Evolutionary conservation across 1,140 invertebrate species (phyloP), one percentile per base, ranked within the genome.

Genomic region (Wasmannia auropunctata): DNA sequence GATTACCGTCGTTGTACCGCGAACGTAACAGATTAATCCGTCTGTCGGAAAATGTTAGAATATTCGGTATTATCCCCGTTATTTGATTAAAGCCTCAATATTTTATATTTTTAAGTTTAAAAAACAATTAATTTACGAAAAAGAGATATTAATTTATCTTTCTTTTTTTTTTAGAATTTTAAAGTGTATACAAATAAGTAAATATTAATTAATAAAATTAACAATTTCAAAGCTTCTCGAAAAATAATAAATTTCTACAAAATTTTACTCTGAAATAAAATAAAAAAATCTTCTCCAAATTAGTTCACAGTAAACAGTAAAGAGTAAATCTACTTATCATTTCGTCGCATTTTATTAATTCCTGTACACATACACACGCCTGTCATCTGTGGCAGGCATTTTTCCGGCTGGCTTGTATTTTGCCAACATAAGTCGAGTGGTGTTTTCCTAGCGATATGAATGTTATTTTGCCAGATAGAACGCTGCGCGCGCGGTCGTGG

Each of bases 401-500:
- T 60, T 76, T 58, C 14, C n/a, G 11, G 46, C 6, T 25, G 51
- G 22, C 34, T 67, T 14, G 37, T 49, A 83, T 40, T 69, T 72
- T 46, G 79, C 67, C n/a, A 72, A 34, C 77, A 72, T 31, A 83
- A 72, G 67, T 83, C 65, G 67, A 81, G 67, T 46, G 51, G 19
- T 81, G 65, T 83, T 83, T 72, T 58, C 25, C 43, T 79, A 49
- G 58, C 43, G 40, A 63, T 85, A 79, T 85, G 60, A 76, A 85
- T 77, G 83, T 85, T 85, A 85, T 85, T 85, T 63, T 16, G 83
- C 62, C 51, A 69, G 65, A 37, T 43, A 80, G 49, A 49, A 56
- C 22, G 37, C n/a, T n/a, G n/a, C 25, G n/a, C 22, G 8, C 22
- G 40, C 49, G 58, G 37, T 67, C 54, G 65, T 19, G 77, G 43